A percentile compares a stretch with the other conserved stretches of the same genome.
Conservation (phyloP, 1,140 invertebrate genomes). For the Nasonia giraulti region DNA sequence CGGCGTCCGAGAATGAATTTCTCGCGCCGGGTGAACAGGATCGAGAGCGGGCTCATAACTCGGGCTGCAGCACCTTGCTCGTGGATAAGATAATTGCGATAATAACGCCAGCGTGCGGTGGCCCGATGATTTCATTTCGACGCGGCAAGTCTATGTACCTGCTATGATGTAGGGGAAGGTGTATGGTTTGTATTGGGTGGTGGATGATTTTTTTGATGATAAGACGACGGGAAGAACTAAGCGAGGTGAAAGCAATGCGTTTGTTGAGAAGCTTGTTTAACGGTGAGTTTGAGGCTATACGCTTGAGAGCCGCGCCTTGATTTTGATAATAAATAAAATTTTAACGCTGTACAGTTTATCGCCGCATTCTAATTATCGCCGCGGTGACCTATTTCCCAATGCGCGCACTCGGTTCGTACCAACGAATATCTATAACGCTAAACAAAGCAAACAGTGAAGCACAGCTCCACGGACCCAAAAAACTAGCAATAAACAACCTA, state of each 20-base stretch:
- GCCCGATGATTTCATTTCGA: conserved; percentile 29
- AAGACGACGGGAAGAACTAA: no score
- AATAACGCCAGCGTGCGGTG: neutral
- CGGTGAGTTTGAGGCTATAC: neutral
- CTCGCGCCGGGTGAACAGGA: conserved; percentile 18
- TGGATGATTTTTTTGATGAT: no score
- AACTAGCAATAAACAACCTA: neutral
- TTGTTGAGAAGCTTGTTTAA: neutral
- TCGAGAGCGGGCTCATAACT: conserved; percentile 43
- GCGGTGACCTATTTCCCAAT: neutral
- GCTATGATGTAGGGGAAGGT: no score
- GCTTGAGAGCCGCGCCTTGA: neutral
- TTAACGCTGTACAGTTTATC: neutral
- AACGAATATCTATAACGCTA: no score
- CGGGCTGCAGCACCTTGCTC: neutral
- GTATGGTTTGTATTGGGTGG: no score
- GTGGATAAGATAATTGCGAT: conserved; percentile 41
- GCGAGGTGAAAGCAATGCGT: no score
- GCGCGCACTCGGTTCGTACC: no score
- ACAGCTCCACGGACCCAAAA: neutral
- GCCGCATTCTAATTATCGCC: neutral
- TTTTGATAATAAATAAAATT: neutral
- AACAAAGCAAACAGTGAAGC: no score
- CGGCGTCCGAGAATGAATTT: conserved; percentile 29
- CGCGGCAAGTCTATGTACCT: neutral